These are phyloP conservation scores for Calyptommatus sinebrachiatus DNA, from an alignment of 2,113 vertebrate species.

Conservation along the genomic window DNA sequence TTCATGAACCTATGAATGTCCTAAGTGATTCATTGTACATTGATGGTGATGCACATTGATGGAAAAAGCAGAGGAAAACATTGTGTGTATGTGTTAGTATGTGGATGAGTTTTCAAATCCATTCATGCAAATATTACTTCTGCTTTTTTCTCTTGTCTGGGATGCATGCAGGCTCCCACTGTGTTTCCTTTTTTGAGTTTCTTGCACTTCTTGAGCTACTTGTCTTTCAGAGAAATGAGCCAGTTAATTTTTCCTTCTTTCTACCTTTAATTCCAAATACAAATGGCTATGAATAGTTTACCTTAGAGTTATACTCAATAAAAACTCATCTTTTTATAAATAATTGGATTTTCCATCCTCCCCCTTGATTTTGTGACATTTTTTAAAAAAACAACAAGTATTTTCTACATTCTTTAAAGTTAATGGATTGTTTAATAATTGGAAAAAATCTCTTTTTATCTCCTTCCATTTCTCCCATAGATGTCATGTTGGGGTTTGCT, in stretches of 20 bases:
- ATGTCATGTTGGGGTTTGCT: too few relatives aligned
- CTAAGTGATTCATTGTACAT: not conserved
- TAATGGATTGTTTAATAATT: not conserved
- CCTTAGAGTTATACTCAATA: not conserved
- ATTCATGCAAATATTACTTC: not conserved
- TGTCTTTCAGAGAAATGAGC: not conserved
- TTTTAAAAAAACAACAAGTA: not conserved
- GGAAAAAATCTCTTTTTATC: not conserved
- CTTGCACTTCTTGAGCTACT: not conserved
- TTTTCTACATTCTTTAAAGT: not conserved
- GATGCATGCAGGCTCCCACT: not conserved
- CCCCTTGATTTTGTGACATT: too few relatives aligned
- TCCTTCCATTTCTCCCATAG: too few relatives aligned
- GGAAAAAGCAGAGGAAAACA: constrained; percentile 2
- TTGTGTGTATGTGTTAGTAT: not conserved
- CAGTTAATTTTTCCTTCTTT: not conserved
- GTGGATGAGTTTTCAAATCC: not conserved
- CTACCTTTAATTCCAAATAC: not conserved
- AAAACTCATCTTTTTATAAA: not conserved
- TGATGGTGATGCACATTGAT: not conserved
- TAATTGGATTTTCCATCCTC: not conserved
- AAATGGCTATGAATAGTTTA: not conserved
- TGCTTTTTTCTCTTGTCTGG: not conserved
- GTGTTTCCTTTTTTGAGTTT: not conserved
- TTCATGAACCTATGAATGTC: constrained; percentile 14